phyloP scores from a whole-genome alignment of 1,140 invertebrate genomes.

The Polypedilum pembai region DNA sequence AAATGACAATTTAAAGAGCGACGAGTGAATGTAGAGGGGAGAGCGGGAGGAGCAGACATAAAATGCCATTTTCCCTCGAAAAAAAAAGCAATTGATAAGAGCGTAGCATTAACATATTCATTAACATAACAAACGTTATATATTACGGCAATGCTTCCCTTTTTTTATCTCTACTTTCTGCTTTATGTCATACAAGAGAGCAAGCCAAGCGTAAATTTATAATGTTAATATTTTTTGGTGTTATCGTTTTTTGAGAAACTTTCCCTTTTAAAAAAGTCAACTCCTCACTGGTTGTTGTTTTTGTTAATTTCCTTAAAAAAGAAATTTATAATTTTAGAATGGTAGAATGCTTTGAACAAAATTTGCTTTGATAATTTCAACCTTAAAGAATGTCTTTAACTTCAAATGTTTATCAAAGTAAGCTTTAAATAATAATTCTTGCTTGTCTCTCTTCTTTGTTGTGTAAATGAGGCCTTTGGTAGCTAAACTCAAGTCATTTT shows the following conservation, averaged over 20 bases:
- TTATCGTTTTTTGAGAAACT: slow-evolving; percentile 13
- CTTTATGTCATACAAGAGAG: not conserved
- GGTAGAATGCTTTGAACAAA: too few relatives aligned
- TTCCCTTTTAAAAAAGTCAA: not conserved
- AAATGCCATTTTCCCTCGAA: slow-evolving; percentile 11
- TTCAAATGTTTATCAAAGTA: too few relatives aligned
- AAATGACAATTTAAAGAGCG: not conserved
- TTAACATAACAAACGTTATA: slow-evolving; percentile 10
- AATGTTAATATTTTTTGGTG: slow-evolving; percentile 14
- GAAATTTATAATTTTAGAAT: not conserved
- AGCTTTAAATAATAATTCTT: not conserved
- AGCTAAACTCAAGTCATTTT: not conserved
- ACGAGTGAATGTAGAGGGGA: too few relatives aligned
- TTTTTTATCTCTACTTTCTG: not conserved
- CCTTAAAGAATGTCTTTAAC: too few relatives aligned
- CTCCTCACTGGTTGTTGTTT: not conserved
- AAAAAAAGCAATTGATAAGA: slow-evolving; percentile 4
- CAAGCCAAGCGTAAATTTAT: slow-evolving; percentile 6
- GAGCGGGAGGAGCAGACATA: not conserved
- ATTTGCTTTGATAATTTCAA: too few relatives aligned
- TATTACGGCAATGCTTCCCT: slow-evolving; percentile 5
- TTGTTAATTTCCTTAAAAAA: not conserved
- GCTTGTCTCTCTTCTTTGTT: not conserved
- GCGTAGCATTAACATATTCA: slow-evolving; percentile 4
- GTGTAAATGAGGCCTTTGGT: not conserved